A percentile compares a stretch with the other conserved stretches of the same genome.
phyloP scores from a whole-genome alignment of 2,797 vertebrate species.

The Erpetoichthys calabaricus region DNA sequence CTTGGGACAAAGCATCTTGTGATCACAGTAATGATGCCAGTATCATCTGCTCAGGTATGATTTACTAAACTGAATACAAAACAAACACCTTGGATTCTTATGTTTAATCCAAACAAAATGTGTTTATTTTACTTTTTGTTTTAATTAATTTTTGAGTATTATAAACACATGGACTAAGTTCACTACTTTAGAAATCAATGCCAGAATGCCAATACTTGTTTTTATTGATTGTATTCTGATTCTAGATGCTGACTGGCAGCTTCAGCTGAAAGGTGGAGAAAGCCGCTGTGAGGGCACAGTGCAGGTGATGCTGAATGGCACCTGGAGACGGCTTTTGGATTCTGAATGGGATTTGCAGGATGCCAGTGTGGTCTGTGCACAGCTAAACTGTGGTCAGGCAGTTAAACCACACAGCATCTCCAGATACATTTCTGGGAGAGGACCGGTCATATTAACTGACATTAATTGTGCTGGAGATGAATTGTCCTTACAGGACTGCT shows the following conservation, averaged over 20 bases:
- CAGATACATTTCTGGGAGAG: background rate
- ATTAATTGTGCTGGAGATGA: slow-evolving; percentile 4
- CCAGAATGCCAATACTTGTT: background rate
- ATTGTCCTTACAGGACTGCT: slow-evolving; percentile 1
- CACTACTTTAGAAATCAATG: background rate
- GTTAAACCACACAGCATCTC: background rate
- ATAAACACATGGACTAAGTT: background rate
- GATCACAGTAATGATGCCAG: background rate
- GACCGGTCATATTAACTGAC: background rate
- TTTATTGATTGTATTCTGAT: background rate
- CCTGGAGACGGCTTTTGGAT: background rate
- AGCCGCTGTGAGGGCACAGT: slow-evolving; percentile 9
- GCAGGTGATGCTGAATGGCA: slow-evolving; percentile 20
- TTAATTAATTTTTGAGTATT: background rate
- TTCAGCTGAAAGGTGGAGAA: background rate
- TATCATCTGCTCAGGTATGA: slow-evolving; percentile 6
- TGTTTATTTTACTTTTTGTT: background rate
- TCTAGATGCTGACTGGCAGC: slow-evolving; percentile 1
- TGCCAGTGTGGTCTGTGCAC: slow-evolving; percentile 3
- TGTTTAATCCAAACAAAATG: too few species aligned
- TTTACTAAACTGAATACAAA: background rate
- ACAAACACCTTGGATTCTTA: too few species aligned
- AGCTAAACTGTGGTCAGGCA: slow-evolving; percentile 1
- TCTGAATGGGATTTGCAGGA: background rate
- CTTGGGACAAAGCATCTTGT: background rate